Percentiles rank a stretch among this genome's conserved stretches.
These are phyloP conservation scores for Papilio xuthus DNA, from an alignment of 1,140 invertebrate species.

Conservation along the genomic window DNA sequence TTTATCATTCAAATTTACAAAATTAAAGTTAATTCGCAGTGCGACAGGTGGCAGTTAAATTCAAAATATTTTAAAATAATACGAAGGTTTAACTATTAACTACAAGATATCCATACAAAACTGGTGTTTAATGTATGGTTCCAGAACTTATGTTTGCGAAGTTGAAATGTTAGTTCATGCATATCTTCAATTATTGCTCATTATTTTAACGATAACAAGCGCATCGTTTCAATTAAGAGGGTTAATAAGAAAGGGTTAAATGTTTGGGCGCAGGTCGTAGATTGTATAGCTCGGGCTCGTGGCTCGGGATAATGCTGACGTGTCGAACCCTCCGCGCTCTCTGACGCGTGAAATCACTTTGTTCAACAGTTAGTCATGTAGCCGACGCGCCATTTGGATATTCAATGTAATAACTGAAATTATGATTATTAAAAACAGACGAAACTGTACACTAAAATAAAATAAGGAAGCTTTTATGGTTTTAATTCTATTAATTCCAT, in stretches of 20 bases:
- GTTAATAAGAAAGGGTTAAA: constrained; percentile 72
- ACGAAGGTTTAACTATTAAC: not conserved
- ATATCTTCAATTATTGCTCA: constrained; percentile 55
- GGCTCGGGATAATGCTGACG: constrained; percentile 65
- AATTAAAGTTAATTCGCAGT: too few species aligned
- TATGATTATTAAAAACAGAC: not conserved
- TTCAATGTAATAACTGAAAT: not conserved
- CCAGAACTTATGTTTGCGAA: not conserved
- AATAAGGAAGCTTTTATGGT: not conserved
- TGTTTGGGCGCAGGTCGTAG: constrained; percentile 63
- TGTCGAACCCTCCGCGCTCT: constrained; percentile 59
- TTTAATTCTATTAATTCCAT: too few species aligned
- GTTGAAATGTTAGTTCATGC: constrained; percentile 6
- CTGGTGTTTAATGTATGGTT: too few species aligned
- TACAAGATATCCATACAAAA: not conserved
- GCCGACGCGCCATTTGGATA: constrained; percentile 55
- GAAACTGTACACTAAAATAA: not conserved
- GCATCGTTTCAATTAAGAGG: constrained; percentile 69
- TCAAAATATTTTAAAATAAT: too few species aligned
- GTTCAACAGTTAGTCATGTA: constrained; percentile 70
- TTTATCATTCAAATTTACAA: too few species aligned
- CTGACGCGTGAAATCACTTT: constrained; percentile 77
- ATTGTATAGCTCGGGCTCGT: constrained; percentile 61
- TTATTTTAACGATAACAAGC: constrained; percentile 62
- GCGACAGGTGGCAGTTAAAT: too few species aligned